Evolutionary conservation across 2,888 invertebrate species (phyloP).

Genomic region (Cryptosula pallasiana): DNA sequence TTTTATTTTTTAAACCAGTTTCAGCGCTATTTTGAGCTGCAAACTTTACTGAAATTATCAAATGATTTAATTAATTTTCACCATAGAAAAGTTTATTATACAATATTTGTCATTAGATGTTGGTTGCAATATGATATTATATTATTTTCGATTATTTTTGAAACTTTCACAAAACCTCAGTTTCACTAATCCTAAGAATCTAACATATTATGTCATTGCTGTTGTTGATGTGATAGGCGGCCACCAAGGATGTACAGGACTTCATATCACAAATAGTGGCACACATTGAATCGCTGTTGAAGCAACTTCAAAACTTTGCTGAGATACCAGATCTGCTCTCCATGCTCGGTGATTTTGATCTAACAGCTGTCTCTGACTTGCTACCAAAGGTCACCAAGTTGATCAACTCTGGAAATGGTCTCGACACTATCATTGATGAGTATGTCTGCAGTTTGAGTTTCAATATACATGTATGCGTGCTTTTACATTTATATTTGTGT

Average conservation of each 20-base stretch:
- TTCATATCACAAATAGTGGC: neutral
- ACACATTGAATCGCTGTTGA: neutral
- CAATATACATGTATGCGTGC: neutral
- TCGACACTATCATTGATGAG: conserved; percentile 1
- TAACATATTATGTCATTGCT: too few species aligned
- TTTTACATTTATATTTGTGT: neutral
- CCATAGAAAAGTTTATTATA: too few species aligned
- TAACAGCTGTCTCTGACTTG: neutral
- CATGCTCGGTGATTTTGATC: neutral
- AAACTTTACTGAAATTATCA: too few species aligned
- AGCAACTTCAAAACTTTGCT: neutral
- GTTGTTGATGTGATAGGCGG: neutral
- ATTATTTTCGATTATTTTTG: too few species aligned
- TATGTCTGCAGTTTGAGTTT: neutral
- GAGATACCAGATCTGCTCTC: neutral
- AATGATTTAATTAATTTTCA: too few species aligned
- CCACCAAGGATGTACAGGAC: neutral
- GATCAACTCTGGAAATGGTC: neutral
- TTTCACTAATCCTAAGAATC: too few species aligned
- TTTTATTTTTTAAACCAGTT: too few species aligned
- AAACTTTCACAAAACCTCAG: too few species aligned
- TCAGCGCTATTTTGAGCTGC: too few species aligned
- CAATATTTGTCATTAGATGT: too few species aligned
- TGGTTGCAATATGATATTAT: too few species aligned
- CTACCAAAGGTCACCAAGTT: neutral